These are phyloP conservation scores for Chrysopilus asiliformis DNA, from an alignment of 2,888 invertebrate genomes.

Conservation along the genomic window DNA sequence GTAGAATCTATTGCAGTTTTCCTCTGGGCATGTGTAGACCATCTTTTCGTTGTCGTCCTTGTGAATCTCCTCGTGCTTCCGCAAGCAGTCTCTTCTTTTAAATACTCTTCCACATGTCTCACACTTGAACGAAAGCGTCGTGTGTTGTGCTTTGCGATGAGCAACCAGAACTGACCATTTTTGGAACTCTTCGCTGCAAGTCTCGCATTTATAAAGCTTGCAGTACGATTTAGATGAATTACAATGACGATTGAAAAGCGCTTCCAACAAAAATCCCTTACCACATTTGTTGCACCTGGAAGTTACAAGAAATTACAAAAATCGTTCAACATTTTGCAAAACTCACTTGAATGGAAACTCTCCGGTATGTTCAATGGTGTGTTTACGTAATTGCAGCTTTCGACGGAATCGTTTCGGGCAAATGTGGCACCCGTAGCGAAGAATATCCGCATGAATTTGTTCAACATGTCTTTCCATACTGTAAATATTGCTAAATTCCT, in stretches of 20 bases:
- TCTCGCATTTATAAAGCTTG: constrained; percentile 38
- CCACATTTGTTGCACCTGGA: constrained; percentile 43
- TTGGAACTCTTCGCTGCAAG: constrained; percentile 38
- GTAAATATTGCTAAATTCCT: constrained; percentile 39
- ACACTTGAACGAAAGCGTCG: constrained; percentile 20
- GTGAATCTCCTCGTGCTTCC: constrained; percentile 22
- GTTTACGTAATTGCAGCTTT: constrained; percentile 42
- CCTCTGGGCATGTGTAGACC: constrained; percentile 27
- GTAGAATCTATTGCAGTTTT: constrained; percentile 37
- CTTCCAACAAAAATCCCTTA: constrained; percentile 37
- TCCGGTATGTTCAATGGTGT: constrained; percentile 43
- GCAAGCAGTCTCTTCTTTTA: constrained; percentile 15
- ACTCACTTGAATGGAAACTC: constrained; percentile 24
- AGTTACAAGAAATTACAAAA: constrained; percentile 11
- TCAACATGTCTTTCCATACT: constrained; percentile 46
- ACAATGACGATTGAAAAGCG: constrained; percentile 40
- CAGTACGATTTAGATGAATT: constrained; percentile 37
- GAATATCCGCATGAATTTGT: constrained; percentile 35
- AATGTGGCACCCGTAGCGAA: constrained; percentile 38
- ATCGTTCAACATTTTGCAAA: too few species aligned
- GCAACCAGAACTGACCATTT: constrained; percentile 38
- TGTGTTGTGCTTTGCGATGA: constrained; percentile 29
- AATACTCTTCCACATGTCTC: constrained; percentile 23
- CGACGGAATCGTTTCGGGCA: constrained; percentile 43
- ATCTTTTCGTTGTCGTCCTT: constrained; percentile 12